Conservation (phyloP, 2,888 invertebrate species). For the Polymixis flavicincta region DNA sequence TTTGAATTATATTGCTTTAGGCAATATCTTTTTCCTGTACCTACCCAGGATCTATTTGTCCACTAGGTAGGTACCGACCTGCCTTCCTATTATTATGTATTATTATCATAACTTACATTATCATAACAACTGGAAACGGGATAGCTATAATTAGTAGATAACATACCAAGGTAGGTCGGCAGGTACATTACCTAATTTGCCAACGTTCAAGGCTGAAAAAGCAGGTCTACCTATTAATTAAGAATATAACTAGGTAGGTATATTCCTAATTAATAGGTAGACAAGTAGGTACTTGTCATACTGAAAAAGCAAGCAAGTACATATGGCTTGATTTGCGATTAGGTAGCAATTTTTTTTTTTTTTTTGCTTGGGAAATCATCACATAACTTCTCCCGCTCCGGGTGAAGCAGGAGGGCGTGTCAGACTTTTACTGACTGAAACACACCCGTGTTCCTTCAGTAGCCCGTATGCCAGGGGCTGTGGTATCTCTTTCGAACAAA, state of each 20-base stretch:
- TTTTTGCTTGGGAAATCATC: too few relatives aligned
- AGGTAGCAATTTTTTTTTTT: too few relatives aligned
- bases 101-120: conserved; percentile 10
- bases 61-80: neutral
- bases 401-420: too few relatives aligned
- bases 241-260: too few relatives aligned
- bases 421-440: too few relatives aligned
- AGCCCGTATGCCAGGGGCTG: too few relatives aligned
- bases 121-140: conserved; percentile 10
- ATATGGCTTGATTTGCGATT: neutral
- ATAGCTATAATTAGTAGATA: neutral
- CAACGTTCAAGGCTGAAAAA: neutral
- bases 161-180: neutral
- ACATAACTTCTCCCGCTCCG: too few relatives aligned
- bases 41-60: conserved; percentile 3
- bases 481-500: too few relatives aligned
- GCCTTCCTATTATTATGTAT: conserved; percentile 4
- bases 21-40: neutral
- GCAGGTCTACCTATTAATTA: neutral
- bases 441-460: too few relatives aligned
- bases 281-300: neutral
- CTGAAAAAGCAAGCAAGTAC: neutral
- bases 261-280: too few relatives aligned
- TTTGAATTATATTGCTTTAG: neutral
- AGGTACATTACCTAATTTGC: neutral